Base-by-base conservation (phyloP, 2,797 vertebrate genomes). In the Arrhamphus sclerolepis region DNA sequence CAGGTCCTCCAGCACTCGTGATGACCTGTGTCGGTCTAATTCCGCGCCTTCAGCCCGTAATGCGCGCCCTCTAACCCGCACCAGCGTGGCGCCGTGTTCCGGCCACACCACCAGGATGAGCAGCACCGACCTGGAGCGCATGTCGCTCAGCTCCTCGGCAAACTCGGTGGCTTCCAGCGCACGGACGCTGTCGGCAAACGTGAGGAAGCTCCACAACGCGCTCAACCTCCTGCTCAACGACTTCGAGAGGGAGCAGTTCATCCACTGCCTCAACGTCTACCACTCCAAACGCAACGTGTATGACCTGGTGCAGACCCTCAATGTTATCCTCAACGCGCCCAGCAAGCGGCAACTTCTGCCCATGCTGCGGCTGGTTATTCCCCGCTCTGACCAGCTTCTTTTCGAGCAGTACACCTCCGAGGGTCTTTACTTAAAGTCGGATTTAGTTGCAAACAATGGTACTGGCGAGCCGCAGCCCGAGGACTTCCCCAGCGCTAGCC, bases 371-470 rank as follows among this genome's bases (percentile, higher is more conserved):
- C 90, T 97, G 66, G 97, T 98, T 73, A 95, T 98, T 73, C 97
- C 97, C 11, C 94, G 96, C 69, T 97, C 97, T 0, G 97, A 98
- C 86, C 97, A 99, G 93, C 94, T 98, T 1, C 94, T 98, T 55
- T 99, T 99, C 70, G 97, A 98, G 80, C 97, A 96, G 74, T 98
- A 99, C 86, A 98, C 97, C 0, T 95, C 96, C 1, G 95, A 98
- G 84, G 97, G 97, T 43, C 94, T 95, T 42, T 98, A 96, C 77
- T 74, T 98, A 47, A 94, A 94, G 61, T 86, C 93, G 24, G 91
- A 92, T 59, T 72, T 83, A 50, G 71, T 70, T 40, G 79, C 87
- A 0, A 81, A 81, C 71, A 91, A 91, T 20, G 87, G 91, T 40
- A 80, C 39, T 70, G 71, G 84, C 5, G 89, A 89, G 1, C 63